Evolutionary conservation across 2,113 vertebrate genomes (phyloP).

Genomic region (Mormoops blainvillei): DNA sequence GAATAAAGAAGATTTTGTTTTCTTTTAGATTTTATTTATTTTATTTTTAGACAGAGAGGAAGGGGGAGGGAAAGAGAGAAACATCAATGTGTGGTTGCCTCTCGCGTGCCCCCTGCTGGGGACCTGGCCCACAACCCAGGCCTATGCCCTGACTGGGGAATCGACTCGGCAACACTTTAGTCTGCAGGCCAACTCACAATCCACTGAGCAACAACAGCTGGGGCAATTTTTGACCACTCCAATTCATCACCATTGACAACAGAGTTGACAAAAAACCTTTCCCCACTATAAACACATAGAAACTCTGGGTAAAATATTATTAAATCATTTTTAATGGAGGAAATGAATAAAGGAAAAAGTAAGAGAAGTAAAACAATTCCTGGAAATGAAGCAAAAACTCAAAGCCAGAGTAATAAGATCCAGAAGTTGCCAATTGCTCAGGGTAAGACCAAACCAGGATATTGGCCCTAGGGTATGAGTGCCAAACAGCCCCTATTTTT

Average conservation of each 20-base stretch:
- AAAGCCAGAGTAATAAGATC: neutral
- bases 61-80: no score
- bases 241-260: neutral
- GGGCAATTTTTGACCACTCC: no score
- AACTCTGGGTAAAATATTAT: neutral
- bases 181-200: no score
- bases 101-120: no score
- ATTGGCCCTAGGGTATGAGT: neutral
- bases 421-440: neutral
- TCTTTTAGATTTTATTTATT: no score
- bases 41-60: no score
- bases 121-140: no score
- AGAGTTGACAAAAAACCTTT: neutral
- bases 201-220: no score
- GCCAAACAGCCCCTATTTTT: neutral
- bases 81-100: no score
- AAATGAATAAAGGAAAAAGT: neutral
- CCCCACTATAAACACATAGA: neutral
- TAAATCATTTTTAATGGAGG: neutral
- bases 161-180: no score
- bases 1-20: neutral
- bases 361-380: neutral
- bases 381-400: constrained; percentile 24
- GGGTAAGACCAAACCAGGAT: neutral
- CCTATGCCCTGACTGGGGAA: no score